phyloP scores from a whole-genome alignment of 1,140 invertebrate species.

The Nomia melanderi region DNA sequence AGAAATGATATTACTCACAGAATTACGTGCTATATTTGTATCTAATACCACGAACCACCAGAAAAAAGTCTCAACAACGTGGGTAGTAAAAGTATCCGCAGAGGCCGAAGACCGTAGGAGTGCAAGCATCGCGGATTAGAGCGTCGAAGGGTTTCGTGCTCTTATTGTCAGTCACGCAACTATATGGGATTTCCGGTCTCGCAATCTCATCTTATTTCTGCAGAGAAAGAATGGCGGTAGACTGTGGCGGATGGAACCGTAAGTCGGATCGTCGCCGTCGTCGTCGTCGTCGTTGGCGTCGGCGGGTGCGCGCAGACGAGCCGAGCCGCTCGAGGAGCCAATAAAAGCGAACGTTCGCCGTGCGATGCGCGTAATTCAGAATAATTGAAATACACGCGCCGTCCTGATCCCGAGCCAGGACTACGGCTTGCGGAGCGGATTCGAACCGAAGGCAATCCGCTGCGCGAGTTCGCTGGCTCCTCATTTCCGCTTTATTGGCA shows the following conservation, averaged over 20 bases:
- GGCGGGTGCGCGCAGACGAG: neutral
- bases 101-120: too few species aligned
- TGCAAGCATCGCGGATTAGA: too few species aligned
- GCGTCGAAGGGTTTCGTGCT: constrained; percentile 49
- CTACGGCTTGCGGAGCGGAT: neutral
- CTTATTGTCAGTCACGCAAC: constrained; percentile 56
- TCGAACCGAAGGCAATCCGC: constrained; percentile 16
- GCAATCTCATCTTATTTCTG: constrained; percentile 63
- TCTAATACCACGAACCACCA: too few species aligned
- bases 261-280: constrained; percentile 39
- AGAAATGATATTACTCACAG: too few species aligned
- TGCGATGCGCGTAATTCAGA: constrained; percentile 47
- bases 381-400: constrained; percentile 60
- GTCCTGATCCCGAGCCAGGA: neutral
- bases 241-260: constrained; percentile 35
- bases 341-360: constrained; percentile 47
- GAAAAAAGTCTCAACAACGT: too few species aligned
- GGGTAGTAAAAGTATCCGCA: too few species aligned
- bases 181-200: constrained; percentile 57
- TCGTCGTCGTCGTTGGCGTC: neutral
- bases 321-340: constrained; percentile 34
- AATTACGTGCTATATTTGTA: too few species aligned
- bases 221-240: constrained; percentile 15
- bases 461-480: constrained; percentile 26
- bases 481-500: constrained; percentile 47